Evolutionary conservation across 2,888 invertebrate genomes (phyloP), one percentile per base, ranked within the genome.

Genomic region (Dorcus hopei): DNA sequence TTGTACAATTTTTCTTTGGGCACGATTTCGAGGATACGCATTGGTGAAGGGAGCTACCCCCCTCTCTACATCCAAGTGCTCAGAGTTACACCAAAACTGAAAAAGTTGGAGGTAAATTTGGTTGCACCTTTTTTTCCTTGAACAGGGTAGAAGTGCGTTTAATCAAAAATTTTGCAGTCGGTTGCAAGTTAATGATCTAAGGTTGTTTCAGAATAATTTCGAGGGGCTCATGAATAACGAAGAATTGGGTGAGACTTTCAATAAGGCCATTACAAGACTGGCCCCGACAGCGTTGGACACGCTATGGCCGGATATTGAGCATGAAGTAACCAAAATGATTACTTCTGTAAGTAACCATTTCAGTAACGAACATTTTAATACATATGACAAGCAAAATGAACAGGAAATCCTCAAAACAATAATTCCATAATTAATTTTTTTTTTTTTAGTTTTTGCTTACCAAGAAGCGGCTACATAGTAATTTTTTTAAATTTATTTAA

Each of bases 301-400:
- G 51, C 63, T 79, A n/a, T 79, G 79, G 79, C 78, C 78, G 2
- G 77, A 77, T 64, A 68, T 79, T 9, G 77, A 75, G 62, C 70
- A 72, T 11, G 74, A 75, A 9, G 70, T 79, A 19, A 72, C 77
- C 43, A 65, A 71, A 60, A 74, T 77, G 68, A 65, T 78, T 9
- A 74, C 70, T 58, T 68, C 72, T 54, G 79, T 79, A 71, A 72
- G 68, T 66, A 38, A 52, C 19, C 50, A 16, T 14, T 42, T 42
- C n/a, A 41, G 19, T 9, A 9, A 26, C 4, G 11, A 43, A 3
- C 6, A 9, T 41, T 38, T n/a, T 40, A 49, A 23, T 14, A 14
- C 26, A 3, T 3, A 19, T 19, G 19, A 19, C 19, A 19, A 19
- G 19, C 19, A 19, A 19, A 19, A 3, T 19, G 19, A 19, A 19